Evolutionary conservation across 2,113 vertebrate genomes (phyloP), one percentile per base, ranked within the genome.

Genomic region (Scalopus aquaticus): DNA sequence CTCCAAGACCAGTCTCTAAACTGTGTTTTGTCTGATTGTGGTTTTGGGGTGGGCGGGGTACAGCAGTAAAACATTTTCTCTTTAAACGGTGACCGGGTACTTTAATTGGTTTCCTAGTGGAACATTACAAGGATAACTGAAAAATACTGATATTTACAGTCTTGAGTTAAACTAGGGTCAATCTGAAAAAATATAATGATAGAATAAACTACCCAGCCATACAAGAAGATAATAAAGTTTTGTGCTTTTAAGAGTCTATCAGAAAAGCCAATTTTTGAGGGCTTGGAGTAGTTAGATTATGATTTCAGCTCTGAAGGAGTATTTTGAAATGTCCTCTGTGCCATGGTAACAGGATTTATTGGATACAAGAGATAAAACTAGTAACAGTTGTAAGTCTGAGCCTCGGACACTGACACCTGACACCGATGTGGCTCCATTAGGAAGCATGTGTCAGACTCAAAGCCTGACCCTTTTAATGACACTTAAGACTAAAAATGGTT

Each of bases 251-350:
- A 76, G 11, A 60, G 32, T 80, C 60, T 56, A 44, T 49, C 42
- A 85, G 35, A 22, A 93, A 93, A 91, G 49, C 42, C 60, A 58
- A n/a, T 19, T 95, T 95, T 69, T 79, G 62, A 91, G 58, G 51
- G 42, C 13, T 35, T n/a, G 37, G 20, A 62, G 20, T 72, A 81
- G 54, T 76, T 78, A 86, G n/a, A 67, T 49, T 62, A 30, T 84
- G 73, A 92, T 39, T 81, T 93, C 60, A 90, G 13, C 78, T 87
- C 35, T 74, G 39, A 77, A 77, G 62, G 22, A 62, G 58, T 60
- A 12, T 85, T 60, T 79, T 92, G 58, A 86, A 89, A 74, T 80
- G 65, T 13, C 4, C 16, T 32, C 15, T 60, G 5, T 84, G 49
- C 24, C 13, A 15, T 54, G 30, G 30, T 19, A 77, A 42, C 1